Evolutionary conservation across 2,888 invertebrate species (phyloP).

Genomic region (Protodeltote pygarga): DNA sequence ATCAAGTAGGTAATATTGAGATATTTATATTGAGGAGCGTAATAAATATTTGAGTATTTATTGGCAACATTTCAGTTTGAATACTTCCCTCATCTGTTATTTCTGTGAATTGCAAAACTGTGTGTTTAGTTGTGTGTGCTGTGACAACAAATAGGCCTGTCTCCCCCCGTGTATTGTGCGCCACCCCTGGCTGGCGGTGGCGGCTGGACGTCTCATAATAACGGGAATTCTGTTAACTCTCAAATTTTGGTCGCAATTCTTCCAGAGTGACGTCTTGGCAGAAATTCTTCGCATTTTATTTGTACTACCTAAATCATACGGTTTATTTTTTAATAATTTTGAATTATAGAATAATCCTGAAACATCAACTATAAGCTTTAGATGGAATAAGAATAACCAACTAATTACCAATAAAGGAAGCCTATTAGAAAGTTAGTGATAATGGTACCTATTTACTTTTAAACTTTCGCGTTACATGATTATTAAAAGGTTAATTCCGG

Average conservation of each 20-base stretch:
- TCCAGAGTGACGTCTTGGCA: slow-evolving; percentile 3
- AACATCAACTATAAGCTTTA: too few relatives aligned
- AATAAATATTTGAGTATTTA: too few relatives aligned
- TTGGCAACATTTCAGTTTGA: neutral
- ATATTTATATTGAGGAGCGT: too few relatives aligned
- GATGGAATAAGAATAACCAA: too few relatives aligned
- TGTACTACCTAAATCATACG: neutral
- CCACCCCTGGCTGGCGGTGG: too few relatives aligned
- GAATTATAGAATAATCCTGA: neutral
- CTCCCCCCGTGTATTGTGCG: slow-evolving; percentile 23
- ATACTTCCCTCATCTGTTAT: slow-evolving; percentile 5
- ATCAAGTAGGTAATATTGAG: too few relatives aligned
- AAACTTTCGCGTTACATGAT: too few relatives aligned
- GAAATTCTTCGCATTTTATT: slow-evolving; percentile 9
- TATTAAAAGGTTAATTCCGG: too few relatives aligned
- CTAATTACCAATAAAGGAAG: too few relatives aligned
- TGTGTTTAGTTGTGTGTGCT: slow-evolving; percentile 19
- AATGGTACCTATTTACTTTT: too few relatives aligned
- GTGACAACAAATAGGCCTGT: slow-evolving; percentile 32
- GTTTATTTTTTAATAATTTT: neutral
- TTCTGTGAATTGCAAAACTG: slow-evolving; percentile 29
- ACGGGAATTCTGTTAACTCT: slow-evolving; percentile 32
- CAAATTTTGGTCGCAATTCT: slow-evolving; percentile 21
- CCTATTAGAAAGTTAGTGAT: too few relatives aligned
- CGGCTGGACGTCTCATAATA: slow-evolving; percentile 18